Evolutionary conservation across 1,140 invertebrate species (phyloP).

Genomic region (Nilaparvata lugens): DNA sequence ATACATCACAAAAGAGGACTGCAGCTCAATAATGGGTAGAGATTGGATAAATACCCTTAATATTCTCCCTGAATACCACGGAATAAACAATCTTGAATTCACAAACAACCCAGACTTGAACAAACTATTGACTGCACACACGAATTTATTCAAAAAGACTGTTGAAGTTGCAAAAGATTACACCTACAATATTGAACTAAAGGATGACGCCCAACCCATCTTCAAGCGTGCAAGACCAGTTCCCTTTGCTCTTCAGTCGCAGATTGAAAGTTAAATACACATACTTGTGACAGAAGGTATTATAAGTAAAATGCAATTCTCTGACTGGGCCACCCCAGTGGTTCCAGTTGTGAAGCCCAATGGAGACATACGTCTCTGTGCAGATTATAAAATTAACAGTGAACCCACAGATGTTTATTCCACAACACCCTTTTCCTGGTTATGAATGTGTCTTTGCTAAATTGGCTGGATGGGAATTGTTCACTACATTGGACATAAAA

Average conservation of each 20-base stretch:
- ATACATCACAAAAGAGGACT: no score
- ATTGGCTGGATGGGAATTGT: conserved; percentile 26
- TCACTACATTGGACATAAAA: conserved; percentile 30
- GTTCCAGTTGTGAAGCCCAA: conserved; percentile 40
- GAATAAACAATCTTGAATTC: no score
- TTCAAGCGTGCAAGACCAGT: conserved; percentile 33
- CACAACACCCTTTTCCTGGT: conserved; percentile 31
- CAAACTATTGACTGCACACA: no score
- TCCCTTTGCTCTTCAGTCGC: conserved; percentile 33
- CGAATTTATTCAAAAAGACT: no score
- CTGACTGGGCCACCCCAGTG: conserved; percentile 42
- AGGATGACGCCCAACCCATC: conserved; percentile 22
- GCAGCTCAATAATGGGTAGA: no score
- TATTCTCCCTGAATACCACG: no score
- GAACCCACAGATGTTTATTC: conserved; percentile 30
- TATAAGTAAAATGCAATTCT: conserved; percentile 32
- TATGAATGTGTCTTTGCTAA: conserved; percentile 32
- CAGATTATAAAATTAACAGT: conserved; percentile 40
- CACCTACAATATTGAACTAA: no score
- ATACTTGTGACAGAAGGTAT: conserved; percentile 31
- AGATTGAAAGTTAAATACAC: conserved; percentile 36
- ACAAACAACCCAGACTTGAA: no score
- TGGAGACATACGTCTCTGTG: conserved; percentile 37
- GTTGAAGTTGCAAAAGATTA: no score
- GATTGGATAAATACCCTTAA: no score